Evolutionary conservation across 2,113 vertebrate species (phyloP).

Genomic region (Saccopteryx leptura): DNA sequence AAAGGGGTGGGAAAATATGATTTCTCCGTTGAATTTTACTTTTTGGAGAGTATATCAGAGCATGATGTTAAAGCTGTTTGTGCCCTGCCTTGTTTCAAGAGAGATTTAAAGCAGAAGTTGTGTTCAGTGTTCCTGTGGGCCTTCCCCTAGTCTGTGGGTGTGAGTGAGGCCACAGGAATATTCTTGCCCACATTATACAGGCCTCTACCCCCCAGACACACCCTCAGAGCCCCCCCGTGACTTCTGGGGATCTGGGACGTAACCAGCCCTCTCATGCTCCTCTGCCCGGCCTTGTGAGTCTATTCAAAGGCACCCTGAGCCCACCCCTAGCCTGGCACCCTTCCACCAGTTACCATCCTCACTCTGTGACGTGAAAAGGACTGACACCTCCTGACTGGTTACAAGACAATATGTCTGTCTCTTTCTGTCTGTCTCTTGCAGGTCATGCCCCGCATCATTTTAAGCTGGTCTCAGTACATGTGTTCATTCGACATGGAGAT

Average conservation of each 20-base stretch:
- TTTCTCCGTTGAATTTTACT: background rate
- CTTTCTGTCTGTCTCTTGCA: slow-evolving; percentile 75
- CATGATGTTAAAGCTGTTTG: background rate
- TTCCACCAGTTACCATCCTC: background rate
- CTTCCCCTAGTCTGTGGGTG: background rate
- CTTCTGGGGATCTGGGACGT: background rate
- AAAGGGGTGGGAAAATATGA: background rate
- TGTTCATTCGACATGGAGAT: slow-evolving; percentile 98
- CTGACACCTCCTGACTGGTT: background rate
- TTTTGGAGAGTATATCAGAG: background rate
- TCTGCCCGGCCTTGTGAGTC: background rate
- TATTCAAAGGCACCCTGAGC: background rate
- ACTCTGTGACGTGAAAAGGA: background rate
- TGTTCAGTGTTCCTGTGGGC: background rate
- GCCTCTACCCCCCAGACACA: background rate
- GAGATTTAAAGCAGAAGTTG: background rate
- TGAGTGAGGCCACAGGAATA: background rate
- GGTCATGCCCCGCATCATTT: slow-evolving; percentile 97
- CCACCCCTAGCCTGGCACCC: background rate
- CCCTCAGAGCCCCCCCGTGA: background rate
- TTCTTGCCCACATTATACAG: background rate
- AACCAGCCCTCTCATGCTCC: background rate
- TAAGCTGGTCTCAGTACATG: slow-evolving; percentile 95
- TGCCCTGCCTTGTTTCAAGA: background rate
- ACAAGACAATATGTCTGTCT: background rate